These are phyloP conservation scores for Trematocara unimaculatum DNA, from an alignment of 2,113 vertebrate species.

Conservation along the genomic window DNA sequence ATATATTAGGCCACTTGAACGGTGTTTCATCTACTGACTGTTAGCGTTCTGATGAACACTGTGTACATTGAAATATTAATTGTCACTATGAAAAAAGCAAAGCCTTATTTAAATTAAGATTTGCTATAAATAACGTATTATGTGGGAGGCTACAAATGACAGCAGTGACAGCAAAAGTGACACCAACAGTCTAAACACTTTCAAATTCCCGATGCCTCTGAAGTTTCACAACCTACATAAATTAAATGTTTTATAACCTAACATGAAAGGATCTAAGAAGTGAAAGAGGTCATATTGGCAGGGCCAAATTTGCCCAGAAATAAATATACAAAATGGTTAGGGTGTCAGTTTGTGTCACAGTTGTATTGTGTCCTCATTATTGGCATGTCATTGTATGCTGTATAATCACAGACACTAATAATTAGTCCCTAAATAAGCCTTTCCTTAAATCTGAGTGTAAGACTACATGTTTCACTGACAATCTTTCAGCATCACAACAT, in stretches of 20 bases:
- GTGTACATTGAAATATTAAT: constrained; percentile 24
- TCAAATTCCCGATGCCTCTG: not conserved
- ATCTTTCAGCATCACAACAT: not conserved
- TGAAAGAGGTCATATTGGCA: not conserved
- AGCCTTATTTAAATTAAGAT: not conserved
- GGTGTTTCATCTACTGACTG: not conserved
- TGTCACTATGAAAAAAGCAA: not conserved
- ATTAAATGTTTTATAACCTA: not conserved
- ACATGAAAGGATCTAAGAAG: not conserved
- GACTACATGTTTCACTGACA: not conserved
- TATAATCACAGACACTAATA: not conserved
- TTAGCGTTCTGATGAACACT: not conserved
- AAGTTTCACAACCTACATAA: not conserved
- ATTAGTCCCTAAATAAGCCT: not conserved
- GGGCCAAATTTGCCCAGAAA: not conserved
- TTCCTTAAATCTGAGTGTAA: not conserved
- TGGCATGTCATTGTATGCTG: not conserved
- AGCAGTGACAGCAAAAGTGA: constrained; percentile 1
- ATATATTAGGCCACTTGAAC: not conserved
- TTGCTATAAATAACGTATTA: constrained; percentile 11
- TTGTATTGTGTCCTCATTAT: not conserved
- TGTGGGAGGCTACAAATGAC: constrained; percentile 11
- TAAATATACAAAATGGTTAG: not conserved
- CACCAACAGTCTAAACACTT: not conserved
- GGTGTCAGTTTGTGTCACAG: not conserved